Evolutionary conservation across 92 coral and sea anemone genomes (phyloP), one percentile per base, ranked within the genome.

Genomic region (Heteractis magnifica): DNA sequence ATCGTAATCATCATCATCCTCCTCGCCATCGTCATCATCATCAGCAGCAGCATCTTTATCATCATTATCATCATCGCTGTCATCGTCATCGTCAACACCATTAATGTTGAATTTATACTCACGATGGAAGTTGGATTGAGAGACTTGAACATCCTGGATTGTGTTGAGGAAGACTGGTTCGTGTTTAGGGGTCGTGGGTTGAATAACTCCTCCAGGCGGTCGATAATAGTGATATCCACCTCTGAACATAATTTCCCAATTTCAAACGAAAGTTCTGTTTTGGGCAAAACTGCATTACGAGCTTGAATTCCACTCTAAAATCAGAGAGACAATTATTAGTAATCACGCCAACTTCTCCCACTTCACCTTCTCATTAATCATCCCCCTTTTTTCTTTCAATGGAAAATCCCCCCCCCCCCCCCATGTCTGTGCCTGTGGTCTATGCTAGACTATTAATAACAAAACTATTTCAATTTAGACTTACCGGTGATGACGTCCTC

Each of bases 401-500:
- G 13, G 13, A 53, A 3, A 53, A 53, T 53, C 58, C 58, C 58
- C 13, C 6, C 4, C 58, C 7, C 13, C 58, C 58, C 58, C 58
- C 7, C 0, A 8, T 53, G 58, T 53, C 13, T 53, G 10, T 53
- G 2, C 10, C 6, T 53, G 1, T 12, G 13, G 9, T 12, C 13
- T 53, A 53, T 0, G 1, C 19, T 10, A 21, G 72, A 65, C 1
- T 7, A 16, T 6, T 65, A 16, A 15, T 16, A 65, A 65, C n/a
- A 8, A 6, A 65, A 65, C 19, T 15, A 53, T 53, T 53, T 53
- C 56, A 62, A 62, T 34, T 8, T 1, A 71, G 0, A 71, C 91
- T 82, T 83, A 95, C 98, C 78, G 95, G 98, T 18, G 97, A 97
- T 1, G 95, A 84, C 13, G 95, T 92, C 80, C 99, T 88, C 77